These are phyloP conservation scores for Neosalanx taihuensis DNA, from an alignment of 2,797 vertebrate species.

Conservation along the genomic window DNA sequence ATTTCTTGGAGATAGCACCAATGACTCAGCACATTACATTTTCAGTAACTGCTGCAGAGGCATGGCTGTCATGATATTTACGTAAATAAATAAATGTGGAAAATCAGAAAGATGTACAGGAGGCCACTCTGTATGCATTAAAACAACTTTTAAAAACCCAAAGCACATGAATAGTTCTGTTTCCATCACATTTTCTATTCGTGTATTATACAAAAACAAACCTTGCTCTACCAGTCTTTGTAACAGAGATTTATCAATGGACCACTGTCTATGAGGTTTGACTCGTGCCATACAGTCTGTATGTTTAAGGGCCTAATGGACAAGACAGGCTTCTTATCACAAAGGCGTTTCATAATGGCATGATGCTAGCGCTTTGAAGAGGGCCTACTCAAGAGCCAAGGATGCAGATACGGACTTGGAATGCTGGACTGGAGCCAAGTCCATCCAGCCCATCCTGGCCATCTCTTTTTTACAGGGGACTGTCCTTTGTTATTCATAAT, in stretches of 20 bases:
- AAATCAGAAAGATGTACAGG: no score
- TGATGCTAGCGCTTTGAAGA: conserved; percentile 17
- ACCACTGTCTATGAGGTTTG: not conserved
- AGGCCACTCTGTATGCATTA: no score
- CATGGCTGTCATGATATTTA: not conserved
- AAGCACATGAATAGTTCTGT: no score
- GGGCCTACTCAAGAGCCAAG: conserved; percentile 36
- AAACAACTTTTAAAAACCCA: no score
- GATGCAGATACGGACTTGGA: conserved; percentile 27
- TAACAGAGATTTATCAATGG: not conserved
- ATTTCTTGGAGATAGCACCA: not conserved
- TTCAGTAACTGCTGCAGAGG: not conserved
- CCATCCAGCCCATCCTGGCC: conserved; percentile 35
- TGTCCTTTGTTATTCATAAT: not conserved
- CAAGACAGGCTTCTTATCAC: conserved; percentile 36
- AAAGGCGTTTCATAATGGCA: conserved; percentile 36
- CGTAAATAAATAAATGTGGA: not conserved
- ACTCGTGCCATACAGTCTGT: not conserved
- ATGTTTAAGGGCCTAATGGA: conserved; percentile 30
- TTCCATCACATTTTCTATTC: no score
- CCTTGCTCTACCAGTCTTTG: not conserved
- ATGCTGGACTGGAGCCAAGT: conserved; percentile 45
- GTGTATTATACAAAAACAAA: not conserved
- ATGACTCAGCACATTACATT: not conserved
- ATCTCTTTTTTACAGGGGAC: conserved; percentile 17